These are phyloP conservation scores for Cyprinodon variegatus DNA, from an alignment of 2,113 vertebrate species.

Conservation along the genomic window DNA sequence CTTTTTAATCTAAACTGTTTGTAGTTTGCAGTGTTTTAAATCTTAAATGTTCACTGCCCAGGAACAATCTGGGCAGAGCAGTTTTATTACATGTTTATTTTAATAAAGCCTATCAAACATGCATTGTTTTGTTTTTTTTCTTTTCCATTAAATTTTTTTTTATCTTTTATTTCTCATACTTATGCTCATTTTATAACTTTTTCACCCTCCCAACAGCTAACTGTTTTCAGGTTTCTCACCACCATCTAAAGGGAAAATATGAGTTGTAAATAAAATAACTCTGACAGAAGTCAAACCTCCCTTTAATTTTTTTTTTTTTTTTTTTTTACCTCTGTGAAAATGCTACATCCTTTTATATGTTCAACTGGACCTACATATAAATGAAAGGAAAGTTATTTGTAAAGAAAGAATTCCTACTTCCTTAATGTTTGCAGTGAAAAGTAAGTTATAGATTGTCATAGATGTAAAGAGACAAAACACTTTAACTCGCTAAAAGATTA, in stretches of 20 bases:
- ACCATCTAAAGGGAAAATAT: background rate
- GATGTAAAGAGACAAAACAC: no score
- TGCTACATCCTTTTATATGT: no score
- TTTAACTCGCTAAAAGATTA: no score
- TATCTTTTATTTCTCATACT: background rate
- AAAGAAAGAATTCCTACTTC: no score
- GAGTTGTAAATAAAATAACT: no score
- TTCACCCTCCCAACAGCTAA: background rate
- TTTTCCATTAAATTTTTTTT: background rate
- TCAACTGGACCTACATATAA: background rate
- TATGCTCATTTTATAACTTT: background rate
- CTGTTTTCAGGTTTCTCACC: no score
- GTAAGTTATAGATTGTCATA: no score
- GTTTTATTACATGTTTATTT: constrained; percentile 39
- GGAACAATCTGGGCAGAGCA: background rate
- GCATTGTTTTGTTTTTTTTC: background rate
- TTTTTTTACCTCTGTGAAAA: no score
- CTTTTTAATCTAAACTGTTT: background rate
- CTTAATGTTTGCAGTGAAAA: background rate
- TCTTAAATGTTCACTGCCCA: no score
- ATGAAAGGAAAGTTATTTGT: background rate
- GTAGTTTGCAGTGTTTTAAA: background rate
- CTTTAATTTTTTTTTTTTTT: no score
- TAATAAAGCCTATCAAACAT: background rate
- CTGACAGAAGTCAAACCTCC: no score